These are phyloP conservation scores for Anadara kagoshimensis DNA, from an alignment of 1,140 invertebrate species.

Conservation along the genomic window DNA sequence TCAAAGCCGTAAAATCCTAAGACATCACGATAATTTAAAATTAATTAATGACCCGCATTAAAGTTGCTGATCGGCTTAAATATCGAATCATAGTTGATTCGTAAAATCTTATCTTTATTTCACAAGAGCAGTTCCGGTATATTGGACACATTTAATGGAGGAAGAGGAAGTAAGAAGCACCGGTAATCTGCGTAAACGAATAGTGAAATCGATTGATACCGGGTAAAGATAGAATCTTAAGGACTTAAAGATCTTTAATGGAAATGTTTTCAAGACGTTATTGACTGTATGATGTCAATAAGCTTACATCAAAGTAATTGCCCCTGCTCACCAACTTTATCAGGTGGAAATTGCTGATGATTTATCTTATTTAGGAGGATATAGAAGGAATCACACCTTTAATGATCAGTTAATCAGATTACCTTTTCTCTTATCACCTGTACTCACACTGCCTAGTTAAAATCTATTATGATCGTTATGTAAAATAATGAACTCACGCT, in stretches of 20 bases:
- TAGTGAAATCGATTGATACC: conserved; percentile 29
- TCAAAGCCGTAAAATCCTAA: no score
- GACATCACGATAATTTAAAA: no score
- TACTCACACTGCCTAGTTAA: no score
- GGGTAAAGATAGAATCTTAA: conserved; percentile 24
- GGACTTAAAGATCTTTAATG: conserved; percentile 26
- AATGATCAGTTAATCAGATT: no score
- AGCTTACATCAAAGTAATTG: conserved; percentile 23
- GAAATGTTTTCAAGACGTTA: conserved; percentile 21
- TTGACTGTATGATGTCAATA: conserved; percentile 21
- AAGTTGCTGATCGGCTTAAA: conserved; percentile 25
- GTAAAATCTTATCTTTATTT: conserved; percentile 17
- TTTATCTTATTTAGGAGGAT: conserved; percentile 17
- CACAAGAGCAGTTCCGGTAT: conserved; percentile 24
- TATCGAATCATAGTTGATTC: conserved; percentile 21
- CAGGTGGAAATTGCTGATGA: conserved; percentile 12
- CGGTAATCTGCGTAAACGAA: conserved; percentile 30
- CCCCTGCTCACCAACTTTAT: background rate
- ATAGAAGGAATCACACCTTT: background rate
- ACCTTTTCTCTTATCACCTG: no score
- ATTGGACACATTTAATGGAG: conserved; percentile 9
- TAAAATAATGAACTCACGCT: no score
- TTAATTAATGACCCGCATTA: conserved; percentile 21
- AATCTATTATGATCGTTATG: no score
- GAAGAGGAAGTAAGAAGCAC: conserved; percentile 17